Percentiles rank a stretch among this genome's conserved stretches.
Conservation (phyloP, 2,888 invertebrate genomes). For the Sesia bembeciformis region DNA sequence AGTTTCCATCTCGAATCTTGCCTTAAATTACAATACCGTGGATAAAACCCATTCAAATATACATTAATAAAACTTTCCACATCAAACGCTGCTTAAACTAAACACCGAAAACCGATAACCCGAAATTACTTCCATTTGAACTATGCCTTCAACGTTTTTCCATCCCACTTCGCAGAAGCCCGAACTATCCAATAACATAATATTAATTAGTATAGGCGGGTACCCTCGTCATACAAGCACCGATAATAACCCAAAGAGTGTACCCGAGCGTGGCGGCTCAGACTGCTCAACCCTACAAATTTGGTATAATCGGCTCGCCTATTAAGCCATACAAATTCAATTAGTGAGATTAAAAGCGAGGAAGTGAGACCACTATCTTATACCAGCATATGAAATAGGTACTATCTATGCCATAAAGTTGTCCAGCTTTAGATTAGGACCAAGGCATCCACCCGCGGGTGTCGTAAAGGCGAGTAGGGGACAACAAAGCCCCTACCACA, state of each 20-base stretch:
- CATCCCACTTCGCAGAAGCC: background rate
- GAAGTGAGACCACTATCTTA: slow-evolving; percentile 1
- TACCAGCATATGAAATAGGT: too few species aligned
- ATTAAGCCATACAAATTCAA: slow-evolving; percentile 44
- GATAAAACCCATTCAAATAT: too few species aligned
- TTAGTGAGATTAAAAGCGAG: slow-evolving; percentile 26
- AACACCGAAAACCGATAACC: background rate
- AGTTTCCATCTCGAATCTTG: too few species aligned
- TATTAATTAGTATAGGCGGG: slow-evolving; percentile 18
- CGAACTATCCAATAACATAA: slow-evolving; percentile 3
- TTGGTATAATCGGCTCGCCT: slow-evolving; percentile 33
- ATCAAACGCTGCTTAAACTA: background rate
- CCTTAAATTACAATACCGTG: too few species aligned
- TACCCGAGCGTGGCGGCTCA: slow-evolving; percentile 11
- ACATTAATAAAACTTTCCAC: background rate
- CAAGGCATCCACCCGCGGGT: too few species aligned
- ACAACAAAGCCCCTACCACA: too few species aligned
- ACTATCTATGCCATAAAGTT: too few species aligned
- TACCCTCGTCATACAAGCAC: slow-evolving; percentile 18
- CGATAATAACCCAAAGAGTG: slow-evolving; percentile 23
- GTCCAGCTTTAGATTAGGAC: too few species aligned
- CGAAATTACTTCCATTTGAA: background rate
- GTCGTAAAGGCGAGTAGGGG: too few species aligned
- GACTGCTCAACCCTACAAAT: slow-evolving; percentile 25
- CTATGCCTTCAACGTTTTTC: background rate